Conservation (phyloP, 2,888 invertebrate species). For the Agelastica alni region DNA sequence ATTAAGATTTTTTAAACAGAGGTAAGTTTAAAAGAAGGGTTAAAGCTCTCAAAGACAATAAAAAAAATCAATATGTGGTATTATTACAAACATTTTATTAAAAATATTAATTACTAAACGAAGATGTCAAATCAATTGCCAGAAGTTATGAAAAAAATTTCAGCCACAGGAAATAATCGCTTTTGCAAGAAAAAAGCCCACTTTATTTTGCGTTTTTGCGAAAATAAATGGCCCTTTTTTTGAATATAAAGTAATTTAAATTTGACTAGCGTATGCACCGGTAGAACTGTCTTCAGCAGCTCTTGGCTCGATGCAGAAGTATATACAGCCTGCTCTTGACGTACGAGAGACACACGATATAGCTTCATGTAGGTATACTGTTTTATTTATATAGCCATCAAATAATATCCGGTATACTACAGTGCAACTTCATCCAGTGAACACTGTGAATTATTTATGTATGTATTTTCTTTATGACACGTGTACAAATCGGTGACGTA, state of each 20-base stretch:
- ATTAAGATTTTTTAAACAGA: no score
- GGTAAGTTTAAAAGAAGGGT: no score
- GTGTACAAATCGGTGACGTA: no score
- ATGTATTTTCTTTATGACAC: no score
- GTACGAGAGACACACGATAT: constrained; percentile 4
- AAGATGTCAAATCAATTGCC: no score
- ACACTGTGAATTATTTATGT: not conserved
- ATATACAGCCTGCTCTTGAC: constrained; percentile 17
- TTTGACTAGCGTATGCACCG: constrained; percentile 20
- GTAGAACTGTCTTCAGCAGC: constrained; percentile 20
- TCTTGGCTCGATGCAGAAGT: constrained; percentile 14
- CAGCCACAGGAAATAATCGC: not conserved
- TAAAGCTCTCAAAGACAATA: no score
- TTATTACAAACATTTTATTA: no score
- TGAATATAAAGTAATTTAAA: constrained; percentile 11
- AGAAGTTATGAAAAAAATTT: no score
- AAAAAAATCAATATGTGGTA: no score
- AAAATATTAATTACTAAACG: no score
- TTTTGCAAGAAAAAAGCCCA: not conserved
- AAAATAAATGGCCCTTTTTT: constrained; percentile 12
- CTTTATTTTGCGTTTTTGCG: not conserved
- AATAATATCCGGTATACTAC: not conserved
- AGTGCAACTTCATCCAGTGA: not conserved
- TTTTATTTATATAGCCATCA: constrained; percentile 1
- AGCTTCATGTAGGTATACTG: constrained; percentile 8